Evolutionary conservation across 2,888 invertebrate species (phyloP).

Genomic region (Theretra japonica): DNA sequence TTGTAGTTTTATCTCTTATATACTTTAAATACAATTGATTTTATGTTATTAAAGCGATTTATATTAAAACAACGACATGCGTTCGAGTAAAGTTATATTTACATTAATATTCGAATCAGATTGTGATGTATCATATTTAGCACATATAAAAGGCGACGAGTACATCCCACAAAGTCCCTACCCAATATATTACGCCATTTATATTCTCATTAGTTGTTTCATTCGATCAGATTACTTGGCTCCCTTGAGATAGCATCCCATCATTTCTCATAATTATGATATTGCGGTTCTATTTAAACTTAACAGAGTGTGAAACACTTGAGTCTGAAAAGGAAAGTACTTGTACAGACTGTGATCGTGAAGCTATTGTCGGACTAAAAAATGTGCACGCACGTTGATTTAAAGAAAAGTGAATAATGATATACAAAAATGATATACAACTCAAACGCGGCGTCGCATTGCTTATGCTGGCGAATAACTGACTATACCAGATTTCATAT

Average conservation of each 20-base stretch:
- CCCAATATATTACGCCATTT: slow-evolving; percentile 76
- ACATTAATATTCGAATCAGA: background rate
- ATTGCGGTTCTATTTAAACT: slow-evolving; percentile 63
- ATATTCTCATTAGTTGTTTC: slow-evolving; percentile 80
- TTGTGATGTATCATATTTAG: background rate
- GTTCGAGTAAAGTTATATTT: background rate
- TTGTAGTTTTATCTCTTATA: no score
- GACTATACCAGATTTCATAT: background rate
- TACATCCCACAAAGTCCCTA: slow-evolving; percentile 13
- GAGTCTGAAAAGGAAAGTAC: slow-evolving; percentile 40
- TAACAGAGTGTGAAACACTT: slow-evolving; percentile 59
- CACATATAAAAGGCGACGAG: background rate
- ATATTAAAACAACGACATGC: background rate
- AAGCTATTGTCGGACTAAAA: background rate
- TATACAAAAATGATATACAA: background rate
- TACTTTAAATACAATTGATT: no score
- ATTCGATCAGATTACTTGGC: slow-evolving; percentile 76
- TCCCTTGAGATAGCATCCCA: slow-evolving; percentile 71
- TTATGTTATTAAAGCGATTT: no score
- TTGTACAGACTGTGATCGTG: slow-evolving; percentile 16
- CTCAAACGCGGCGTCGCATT: background rate
- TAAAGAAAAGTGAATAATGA: slow-evolving; percentile 9
- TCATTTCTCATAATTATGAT: slow-evolving; percentile 69
- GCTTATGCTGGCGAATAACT: background rate
- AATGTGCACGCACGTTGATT: slow-evolving; percentile 21